Base-by-base conservation (phyloP, 1,140 invertebrate genomes). In the Trichomalopsis sarcophagae region DNA sequence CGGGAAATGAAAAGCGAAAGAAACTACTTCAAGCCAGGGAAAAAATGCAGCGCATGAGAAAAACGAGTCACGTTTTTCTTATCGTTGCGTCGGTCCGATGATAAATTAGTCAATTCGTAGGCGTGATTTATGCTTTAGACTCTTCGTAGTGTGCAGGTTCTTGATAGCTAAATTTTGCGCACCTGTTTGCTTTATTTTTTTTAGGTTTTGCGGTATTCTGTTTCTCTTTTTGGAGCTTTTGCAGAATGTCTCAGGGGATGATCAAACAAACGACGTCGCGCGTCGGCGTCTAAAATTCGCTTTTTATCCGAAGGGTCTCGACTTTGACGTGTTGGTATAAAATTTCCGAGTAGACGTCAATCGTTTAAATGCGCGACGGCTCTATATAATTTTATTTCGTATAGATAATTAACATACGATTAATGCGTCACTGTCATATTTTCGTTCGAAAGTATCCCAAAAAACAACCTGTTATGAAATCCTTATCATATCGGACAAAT, bases 91-190 rank as follows among this genome's bases (percentile, higher is more conserved):
- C 27, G 71, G 17, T 21, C 33, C 17, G 33, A 36, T 74, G 40
- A 84, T 79, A 84, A 79, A 84, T 84, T 84, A 84, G 66, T 79
- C 66, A 79, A 3, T 23, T 4, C 5, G 5, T 36, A 23, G 78
- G 17, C 55, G 14, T 84, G 82, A 84, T 84, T 71, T 78, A 79
- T 84, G 33, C 62, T 33, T 13, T 71, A n/a, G 10, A 17, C 36
- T 47, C 40, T 23, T 9, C 4, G 27, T 78, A 78, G 73, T 84
- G 78, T 79, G 66, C 55, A 69, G 44, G 62, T 62, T 78, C 40
- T n/a, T 71, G 62, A 69, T 84, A 50, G 62, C 23, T 84, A 40
- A 17, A 78, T 84, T 78, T 78, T 62, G 62, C 75, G 10, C 44
- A 11, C 27, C 14, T 74, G 73, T 74, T 74, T 82, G 4, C 9